Evolutionary conservation across 2,888 invertebrate genomes (phyloP).

Genomic region (Zhuqinia jingwanae): DNA sequence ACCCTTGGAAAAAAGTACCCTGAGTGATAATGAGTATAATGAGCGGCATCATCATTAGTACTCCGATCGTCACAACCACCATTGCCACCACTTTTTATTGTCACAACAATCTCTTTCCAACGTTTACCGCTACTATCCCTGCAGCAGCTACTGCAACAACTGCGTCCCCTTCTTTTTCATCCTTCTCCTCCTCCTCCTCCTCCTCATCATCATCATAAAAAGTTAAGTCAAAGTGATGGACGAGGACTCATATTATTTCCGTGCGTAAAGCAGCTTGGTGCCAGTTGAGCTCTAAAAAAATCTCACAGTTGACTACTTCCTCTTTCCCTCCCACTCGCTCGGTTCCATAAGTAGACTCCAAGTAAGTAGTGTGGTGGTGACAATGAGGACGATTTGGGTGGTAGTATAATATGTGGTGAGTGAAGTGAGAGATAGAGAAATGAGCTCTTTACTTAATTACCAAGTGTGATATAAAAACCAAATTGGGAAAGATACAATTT

Average conservation of each 20-base stretch:
- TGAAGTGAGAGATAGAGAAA: slow-evolving; percentile 21
- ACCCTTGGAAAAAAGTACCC: too few species aligned
- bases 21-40: slow-evolving; percentile 16
- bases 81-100: background rate
- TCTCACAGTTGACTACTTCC: background rate
- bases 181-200: too few species aligned
- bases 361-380: background rate
- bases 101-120: slow-evolving; percentile 1
- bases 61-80: background rate
- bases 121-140: background rate
- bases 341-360: background rate
- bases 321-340: background rate
- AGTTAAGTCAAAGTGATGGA: slow-evolving; percentile 7
- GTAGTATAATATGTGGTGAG: background rate
- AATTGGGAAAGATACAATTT: background rate
- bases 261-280: background rate
- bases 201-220: slow-evolving; percentile 7
- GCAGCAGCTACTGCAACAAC: too few species aligned
- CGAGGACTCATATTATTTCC: background rate
- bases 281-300: slow-evolving; percentile 28
- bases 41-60: too few species aligned
- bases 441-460: slow-evolving; percentile 41
- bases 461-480: slow-evolving; percentile 28
- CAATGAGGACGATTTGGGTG: too few species aligned
- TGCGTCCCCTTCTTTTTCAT: too few species aligned